Evolutionary conservation across 1,140 invertebrate species (phyloP).

Genomic region (Calephelis virginiensis): DNA sequence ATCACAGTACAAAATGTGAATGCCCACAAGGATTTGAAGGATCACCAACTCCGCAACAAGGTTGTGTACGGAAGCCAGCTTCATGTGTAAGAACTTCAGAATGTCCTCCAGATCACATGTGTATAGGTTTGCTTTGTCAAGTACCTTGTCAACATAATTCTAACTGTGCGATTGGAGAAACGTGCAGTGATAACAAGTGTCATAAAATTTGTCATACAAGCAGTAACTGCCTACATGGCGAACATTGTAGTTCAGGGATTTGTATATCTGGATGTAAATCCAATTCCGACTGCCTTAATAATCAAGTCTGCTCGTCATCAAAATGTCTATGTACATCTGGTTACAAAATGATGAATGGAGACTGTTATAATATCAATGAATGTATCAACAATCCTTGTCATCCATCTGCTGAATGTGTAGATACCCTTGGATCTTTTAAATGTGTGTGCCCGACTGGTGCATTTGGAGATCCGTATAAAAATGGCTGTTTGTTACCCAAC

Average conservation of each 20-base stretch:
- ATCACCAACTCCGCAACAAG: constrained; percentile 92
- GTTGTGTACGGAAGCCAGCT: constrained; percentile 87
- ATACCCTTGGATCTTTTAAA: constrained; percentile 88
- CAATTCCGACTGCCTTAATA: constrained; percentile 87
- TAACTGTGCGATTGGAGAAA: constrained; percentile 89
- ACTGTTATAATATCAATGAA: constrained; percentile 89
- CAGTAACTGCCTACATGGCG: constrained; percentile 92
- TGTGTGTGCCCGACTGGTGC: constrained; percentile 88
- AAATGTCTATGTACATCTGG: constrained; percentile 88
- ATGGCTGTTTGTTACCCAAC: constrained; percentile 86
- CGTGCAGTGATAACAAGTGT: constrained; percentile 88
- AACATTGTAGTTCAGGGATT: constrained; percentile 89
- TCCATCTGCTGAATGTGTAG: constrained; percentile 86
- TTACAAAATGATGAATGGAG: constrained; percentile 83
- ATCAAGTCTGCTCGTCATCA: constrained; percentile 88
- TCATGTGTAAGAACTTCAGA: constrained; percentile 82
- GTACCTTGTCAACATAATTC: constrained; percentile 85
- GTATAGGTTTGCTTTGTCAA: constrained; percentile 86
- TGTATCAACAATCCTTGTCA: constrained; percentile 90
- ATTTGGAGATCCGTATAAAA: constrained; percentile 87
- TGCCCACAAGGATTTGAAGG: constrained; percentile 91
- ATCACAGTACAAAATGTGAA: constrained; percentile 85
- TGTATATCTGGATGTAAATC: constrained; percentile 90
- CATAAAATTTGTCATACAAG: constrained; percentile 92
- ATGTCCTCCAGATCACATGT: constrained; percentile 86